Evolutionary conservation across 2,888 invertebrate species (phyloP), one percentile per base, ranked within the genome.

Genomic region (Rhagonycha lutea): DNA sequence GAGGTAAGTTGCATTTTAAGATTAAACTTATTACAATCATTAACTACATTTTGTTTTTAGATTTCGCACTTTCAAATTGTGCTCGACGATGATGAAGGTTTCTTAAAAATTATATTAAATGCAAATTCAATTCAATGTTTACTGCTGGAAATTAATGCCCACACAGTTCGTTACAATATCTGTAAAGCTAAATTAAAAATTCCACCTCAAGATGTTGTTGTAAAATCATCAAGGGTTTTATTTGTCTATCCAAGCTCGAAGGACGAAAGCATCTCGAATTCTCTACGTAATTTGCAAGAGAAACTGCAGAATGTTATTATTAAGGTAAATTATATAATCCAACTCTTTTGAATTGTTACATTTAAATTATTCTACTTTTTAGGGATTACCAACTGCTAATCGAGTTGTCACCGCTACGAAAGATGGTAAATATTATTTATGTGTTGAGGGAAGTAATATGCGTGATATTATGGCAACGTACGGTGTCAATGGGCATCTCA

Each of bases 381-480:
- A 47, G 91, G 95, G 95, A 26, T 90, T 98, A 78, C 92, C 95
- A 12, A 93, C 94, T 74, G 95, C 98, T 2, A 92, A 94, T 8
- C 90, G 99, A 62, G 98, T 98, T 10, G 97, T 99, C 72, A 98
- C 99, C 81, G 96, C 98, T 29, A 92, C 94, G 73, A 90, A 90
- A 75, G 89, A 87, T 68, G 90, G 90, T 8, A 90, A 91, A 77
- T 98, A 96, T 86, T 96, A 96, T 86, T 89, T 99, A 62, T 94
- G 98, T 83, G 98, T 99, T 26, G 99, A 99, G 89, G 99, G 99
- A 11, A 94, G 97, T 83, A 98, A 98, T 69, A 90, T 98, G 78
- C 89, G 95, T 28, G 95, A 96, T 84, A 98, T 99, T 9, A 96
- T 99, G 89, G 98, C 97, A 0, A 98, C 98, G 0, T 93, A 90